A percentile compares a stretch with the other conserved stretches of the same genome.
Evolutionary conservation across 2,888 invertebrate species (phyloP).

Genomic region (Protodeltote pygarga): DNA sequence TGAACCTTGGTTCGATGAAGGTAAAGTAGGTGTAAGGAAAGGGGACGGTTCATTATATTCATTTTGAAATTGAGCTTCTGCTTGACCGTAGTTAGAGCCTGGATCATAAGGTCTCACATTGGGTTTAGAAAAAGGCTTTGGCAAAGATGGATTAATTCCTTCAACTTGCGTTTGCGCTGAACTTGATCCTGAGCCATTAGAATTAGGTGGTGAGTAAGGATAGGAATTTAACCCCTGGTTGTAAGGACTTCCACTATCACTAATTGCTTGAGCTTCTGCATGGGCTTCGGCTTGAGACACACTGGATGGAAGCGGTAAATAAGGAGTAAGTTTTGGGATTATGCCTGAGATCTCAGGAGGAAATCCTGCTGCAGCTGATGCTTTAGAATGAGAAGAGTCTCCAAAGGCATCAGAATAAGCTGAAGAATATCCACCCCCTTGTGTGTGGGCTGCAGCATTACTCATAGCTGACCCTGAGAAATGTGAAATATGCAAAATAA

Average conservation of each 20-base stretch:
- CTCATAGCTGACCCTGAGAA: conserved; percentile 9
- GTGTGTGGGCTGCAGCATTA: conserved; percentile 11
- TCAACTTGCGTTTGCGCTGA: conserved; percentile 22
- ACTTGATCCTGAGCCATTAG: conserved; percentile 12
- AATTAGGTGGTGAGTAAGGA: conserved; percentile 14
- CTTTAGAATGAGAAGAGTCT: conserved; percentile 6
- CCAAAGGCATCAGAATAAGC: conserved; percentile 6
- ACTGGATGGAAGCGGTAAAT: conserved; percentile 1
- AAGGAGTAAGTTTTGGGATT: conserved; percentile 19
- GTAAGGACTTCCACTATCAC: conserved; percentile 7
- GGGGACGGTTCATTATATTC: conserved; percentile 4
- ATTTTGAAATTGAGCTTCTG: not conserved
- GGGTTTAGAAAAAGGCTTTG: not conserved
- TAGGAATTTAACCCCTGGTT: conserved; percentile 18
- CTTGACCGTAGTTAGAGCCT: not conserved
- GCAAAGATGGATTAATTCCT: not conserved
- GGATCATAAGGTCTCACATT: not conserved
- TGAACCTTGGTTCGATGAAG: conserved; percentile 12
- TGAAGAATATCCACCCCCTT: conserved; percentile 7
- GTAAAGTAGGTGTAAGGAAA: not conserved
- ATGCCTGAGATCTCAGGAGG: not conserved
- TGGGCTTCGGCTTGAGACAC: conserved; percentile 17
- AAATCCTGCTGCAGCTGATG: conserved; percentile 1
- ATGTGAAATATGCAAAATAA: not conserved
- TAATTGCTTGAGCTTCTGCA: conserved; percentile 12